Evolutionary conservation across 2,113 vertebrate species (phyloP), one percentile per base, ranked within the genome.

Genomic region (Cavia porcellus): DNA sequence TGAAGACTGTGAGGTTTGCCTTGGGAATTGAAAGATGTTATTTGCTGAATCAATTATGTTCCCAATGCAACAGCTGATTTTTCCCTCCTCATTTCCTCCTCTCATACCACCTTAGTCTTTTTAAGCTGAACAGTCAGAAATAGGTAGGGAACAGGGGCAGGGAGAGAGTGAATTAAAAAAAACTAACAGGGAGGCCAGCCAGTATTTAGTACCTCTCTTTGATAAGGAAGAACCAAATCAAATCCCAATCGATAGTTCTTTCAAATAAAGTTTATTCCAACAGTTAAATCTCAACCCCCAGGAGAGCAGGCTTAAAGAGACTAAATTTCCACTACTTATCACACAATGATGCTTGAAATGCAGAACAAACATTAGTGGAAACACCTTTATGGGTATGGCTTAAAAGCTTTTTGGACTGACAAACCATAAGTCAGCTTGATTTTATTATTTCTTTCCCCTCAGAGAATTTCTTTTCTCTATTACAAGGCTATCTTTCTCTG

Each of bases 221-320:
- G 96, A 90, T 95, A 92, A 97, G 94, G 95, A 98, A 96, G 52
- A 1, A 88, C 92, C 95, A 82, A 98, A 98, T 98, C 95, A 98
- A 98, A 98, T 84, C 52, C 81, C 96, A 93, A 97, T 98, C 87
- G 42, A 99, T 98, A 97, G 91, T 97, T 72, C 90, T 98, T 98
- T 98, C 97, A 98, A 97, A 86, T 95, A 79, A 98, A 97, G 96
- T 98, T 98, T 96, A 90, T 98, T 98, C 97, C 97, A 98, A 96
- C 38, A 93, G 79, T 97, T 98, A 97, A 96, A 98, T 97, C 97
- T 94, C 97, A 80, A 94, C 57, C 94, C 98, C 90, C 91, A 61
- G 93, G 97, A 98, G 92, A 97, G 24, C 62, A 79, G 81, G 86
- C 88, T 97, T 85, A 86, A 92, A 97, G 96, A 79, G 90, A 66